These are phyloP conservation scores for Phalera bucephala DNA, from an alignment of 2,888 invertebrate species.

Conservation along the genomic window DNA sequence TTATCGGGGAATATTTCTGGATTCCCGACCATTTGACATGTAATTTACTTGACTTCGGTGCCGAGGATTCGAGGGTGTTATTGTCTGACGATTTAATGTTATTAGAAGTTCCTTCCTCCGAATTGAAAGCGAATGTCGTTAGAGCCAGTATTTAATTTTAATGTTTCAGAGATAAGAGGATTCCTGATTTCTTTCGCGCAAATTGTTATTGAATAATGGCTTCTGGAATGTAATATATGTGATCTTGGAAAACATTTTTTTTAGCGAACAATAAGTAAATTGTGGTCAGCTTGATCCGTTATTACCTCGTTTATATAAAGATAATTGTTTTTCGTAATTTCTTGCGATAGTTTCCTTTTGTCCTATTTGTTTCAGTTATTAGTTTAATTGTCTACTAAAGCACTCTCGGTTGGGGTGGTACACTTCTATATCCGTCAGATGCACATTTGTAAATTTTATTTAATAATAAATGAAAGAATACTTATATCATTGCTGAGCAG, in stretches of 20 bases:
- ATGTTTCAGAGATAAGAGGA: conserved; percentile 55
- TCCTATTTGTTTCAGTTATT: too few species aligned
- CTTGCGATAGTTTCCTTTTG: too few species aligned
- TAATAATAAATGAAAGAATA: too few species aligned
- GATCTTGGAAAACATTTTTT: conserved; percentile 14
- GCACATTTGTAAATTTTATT: too few species aligned
- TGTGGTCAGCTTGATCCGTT: too few species aligned
- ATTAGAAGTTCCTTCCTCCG: conserved; percentile 46
- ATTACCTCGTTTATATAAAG: too few species aligned
- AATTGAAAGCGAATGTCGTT: conserved; percentile 53
- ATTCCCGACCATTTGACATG: conserved; percentile 73
- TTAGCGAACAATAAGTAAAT: conserved; percentile 20
- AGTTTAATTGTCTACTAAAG: too few species aligned
- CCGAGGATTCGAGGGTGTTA: conserved; percentile 64
- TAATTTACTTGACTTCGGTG: conserved; percentile 62
- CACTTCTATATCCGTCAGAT: too few species aligned
- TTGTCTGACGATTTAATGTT: conserved; percentile 67
- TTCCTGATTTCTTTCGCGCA: conserved; percentile 35
- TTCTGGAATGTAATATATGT: conserved; percentile 43
- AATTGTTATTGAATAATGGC: conserved; percentile 47
- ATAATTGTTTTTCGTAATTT: too few species aligned
- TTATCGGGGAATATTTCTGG: conserved; percentile 66
- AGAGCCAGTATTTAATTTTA: conserved; percentile 56
- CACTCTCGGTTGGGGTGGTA: too few species aligned
- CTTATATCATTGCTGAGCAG: too few species aligned